Percentiles rank a stretch among this genome's conserved stretches.
These are phyloP conservation scores for Leptopilina syphax DNA, from an alignment of 2,888 invertebrate genomes.

Conservation along the genomic window DNA sequence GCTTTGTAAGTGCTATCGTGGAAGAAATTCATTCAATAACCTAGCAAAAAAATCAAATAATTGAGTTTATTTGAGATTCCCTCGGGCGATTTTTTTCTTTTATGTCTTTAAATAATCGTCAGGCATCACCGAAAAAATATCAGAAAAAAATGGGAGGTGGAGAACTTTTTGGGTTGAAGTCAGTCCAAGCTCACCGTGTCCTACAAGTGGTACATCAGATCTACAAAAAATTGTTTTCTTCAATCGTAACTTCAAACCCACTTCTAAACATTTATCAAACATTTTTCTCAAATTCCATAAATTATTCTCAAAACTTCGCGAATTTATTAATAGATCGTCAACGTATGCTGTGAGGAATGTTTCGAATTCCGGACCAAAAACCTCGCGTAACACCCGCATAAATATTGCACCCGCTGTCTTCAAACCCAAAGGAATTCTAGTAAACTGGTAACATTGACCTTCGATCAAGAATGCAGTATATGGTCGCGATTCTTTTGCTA, in stretches of 20 bases:
- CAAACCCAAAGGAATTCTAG: not conserved
- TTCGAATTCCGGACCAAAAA: not conserved
- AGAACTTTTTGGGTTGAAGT: too few species aligned
- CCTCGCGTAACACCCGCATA: not conserved
- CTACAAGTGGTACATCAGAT: not conserved
- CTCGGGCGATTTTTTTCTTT: too few species aligned
- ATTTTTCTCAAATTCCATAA: not conserved
- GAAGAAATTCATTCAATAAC: too few species aligned
- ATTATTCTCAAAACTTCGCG: not conserved
- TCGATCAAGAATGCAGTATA: conserved; percentile 18
- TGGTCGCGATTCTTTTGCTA: conserved; percentile 17
- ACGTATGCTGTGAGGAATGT: not conserved
- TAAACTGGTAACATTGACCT: not conserved
- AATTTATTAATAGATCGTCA: not conserved
- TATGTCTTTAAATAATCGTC: too few species aligned
- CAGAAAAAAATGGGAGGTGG: too few species aligned
- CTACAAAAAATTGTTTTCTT: not conserved
- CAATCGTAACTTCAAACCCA: not conserved
- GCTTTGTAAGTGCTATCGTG: too few species aligned
- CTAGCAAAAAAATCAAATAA: too few species aligned
- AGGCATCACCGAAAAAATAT: too few species aligned
- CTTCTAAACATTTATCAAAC: not conserved
- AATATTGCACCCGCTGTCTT: not conserved
- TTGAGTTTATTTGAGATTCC: too few species aligned
- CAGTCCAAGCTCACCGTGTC: not conserved